phyloP scores from a whole-genome alignment of 1,140 invertebrate genomes.

The Cephus cinctus region DNA sequence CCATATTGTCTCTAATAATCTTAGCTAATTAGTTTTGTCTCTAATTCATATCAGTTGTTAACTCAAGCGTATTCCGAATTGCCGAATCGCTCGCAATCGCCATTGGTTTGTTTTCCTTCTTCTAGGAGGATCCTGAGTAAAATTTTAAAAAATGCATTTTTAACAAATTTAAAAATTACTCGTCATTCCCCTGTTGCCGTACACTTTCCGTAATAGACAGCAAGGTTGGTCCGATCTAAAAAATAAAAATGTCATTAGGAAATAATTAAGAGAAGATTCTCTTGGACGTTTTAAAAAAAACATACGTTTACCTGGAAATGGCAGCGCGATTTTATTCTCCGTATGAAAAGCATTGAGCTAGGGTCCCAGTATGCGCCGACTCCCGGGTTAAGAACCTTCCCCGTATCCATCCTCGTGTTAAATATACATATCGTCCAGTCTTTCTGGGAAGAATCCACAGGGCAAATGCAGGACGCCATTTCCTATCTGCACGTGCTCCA shows the following conservation, averaged over 20 bases:
- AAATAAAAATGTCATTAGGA: not conserved
- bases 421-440: not conserved
- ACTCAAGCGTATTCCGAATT: slow-evolving; percentile 6
- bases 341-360: not conserved
- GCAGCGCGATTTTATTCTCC: not conserved
- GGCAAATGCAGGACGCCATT: not conserved
- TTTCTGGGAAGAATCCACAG: not conserved
- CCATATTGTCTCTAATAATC: slow-evolving; percentile 37
- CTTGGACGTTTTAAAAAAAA: too few species aligned
- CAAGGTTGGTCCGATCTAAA: too few species aligned
- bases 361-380: not conserved
- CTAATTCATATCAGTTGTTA: slow-evolving; percentile 28
- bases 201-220: slow-evolving; percentile 18
- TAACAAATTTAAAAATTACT: too few species aligned
- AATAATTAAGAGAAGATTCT: not conserved
- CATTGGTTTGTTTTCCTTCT: too few species aligned
- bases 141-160: too few species aligned
- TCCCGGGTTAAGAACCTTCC: not conserved
- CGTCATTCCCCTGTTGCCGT: too few species aligned
- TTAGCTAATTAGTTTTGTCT: slow-evolving; percentile 38
- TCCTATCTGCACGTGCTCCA: slow-evolving; percentile 1
- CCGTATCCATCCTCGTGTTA: not conserved
- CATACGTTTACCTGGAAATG: not conserved
- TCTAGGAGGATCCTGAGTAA: too few species aligned
- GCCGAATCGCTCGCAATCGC: too few species aligned